Evolutionary conservation across 2,113 vertebrate species (phyloP), one percentile per base, ranked within the genome.

Genomic region (Pygoscelis adeliae): DNA sequence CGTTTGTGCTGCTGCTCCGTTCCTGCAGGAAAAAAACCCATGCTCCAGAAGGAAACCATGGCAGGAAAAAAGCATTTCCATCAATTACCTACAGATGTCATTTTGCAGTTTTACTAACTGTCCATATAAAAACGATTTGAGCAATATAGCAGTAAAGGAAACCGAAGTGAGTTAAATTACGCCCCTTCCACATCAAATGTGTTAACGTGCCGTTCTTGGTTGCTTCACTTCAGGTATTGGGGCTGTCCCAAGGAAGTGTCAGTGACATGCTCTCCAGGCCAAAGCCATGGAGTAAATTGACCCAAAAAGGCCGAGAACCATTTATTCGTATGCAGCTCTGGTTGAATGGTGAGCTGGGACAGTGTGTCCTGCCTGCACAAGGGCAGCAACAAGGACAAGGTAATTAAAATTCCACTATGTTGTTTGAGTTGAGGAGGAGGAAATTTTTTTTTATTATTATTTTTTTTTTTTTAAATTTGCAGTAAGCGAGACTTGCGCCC

Each of bases 241-340:
- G 99, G 87, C 98, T 99, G 73, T 99, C 99, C 93, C 99, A 99
- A 98, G 99, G 99, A 96, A 99, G 99, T 30, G 99, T 99, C 98
- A 99, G 99, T 46, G 99, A 99, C 98, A 99, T 99, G 98, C 98
- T 99, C 91, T 99, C 99, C 94, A 98, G 99, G 97, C 99, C 99
- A 86, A 99, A 99, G 98, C 99, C 99, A 21, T 99, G 99, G 99
- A 99, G 99, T 97, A 99, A 99, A 98, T 97, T 99, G 98, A 99
- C 99, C 87, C 99, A 99, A 98, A 99, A 99, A 98, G 99, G 98
- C 98, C 98, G 99, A 58, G 99, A 99, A 98, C 99, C 99, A 91
- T 99, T 99, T 98, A 99, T 99, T 97, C 99, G 99, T 95, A 99
- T 99, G 99, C 99, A 99, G 98, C 98, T 99, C 84, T 99, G 99